Conservation (phyloP, 2,113 vertebrate species). For the Halcyon malimbica region DNA sequence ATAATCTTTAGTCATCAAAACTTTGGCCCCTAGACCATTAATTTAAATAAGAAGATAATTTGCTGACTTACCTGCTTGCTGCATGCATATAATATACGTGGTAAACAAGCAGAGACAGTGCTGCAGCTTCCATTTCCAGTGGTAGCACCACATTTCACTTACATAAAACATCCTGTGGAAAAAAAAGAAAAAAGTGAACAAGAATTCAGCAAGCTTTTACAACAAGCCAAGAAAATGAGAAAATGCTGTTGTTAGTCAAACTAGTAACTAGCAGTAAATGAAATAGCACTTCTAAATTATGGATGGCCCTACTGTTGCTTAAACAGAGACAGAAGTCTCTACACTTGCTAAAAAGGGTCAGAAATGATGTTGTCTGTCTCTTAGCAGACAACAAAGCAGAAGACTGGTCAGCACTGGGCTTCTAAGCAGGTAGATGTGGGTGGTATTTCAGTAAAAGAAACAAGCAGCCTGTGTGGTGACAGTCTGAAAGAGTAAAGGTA, state of each 20-base stretch:
- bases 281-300: not conserved
- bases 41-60: not conserved
- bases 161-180: slow-evolving; percentile 80
- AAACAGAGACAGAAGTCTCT: not conserved
- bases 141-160: slow-evolving; percentile 75
- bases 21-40: not conserved
- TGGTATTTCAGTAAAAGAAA: not conserved
- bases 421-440: not conserved
- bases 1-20: not conserved
- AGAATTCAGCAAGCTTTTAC: not conserved
- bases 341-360: not conserved
- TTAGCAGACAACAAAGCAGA: not conserved
- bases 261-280: not conserved
- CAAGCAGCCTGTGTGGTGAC: not conserved
- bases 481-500: not conserved
- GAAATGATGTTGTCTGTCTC: not conserved
- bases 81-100: slow-evolving; percentile 66
- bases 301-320: not conserved
- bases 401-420: not conserved
- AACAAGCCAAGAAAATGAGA: not conserved
- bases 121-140: slow-evolving; percentile 83
- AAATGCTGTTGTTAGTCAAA: not conserved
- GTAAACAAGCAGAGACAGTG: slow-evolving; percentile 69
- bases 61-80: slow-evolving; percentile 78
- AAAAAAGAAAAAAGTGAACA: not conserved